These are phyloP conservation scores for Rallus crepitans DNA, from an alignment of 2,797 vertebrate species.

Conservation along the genomic window DNA sequence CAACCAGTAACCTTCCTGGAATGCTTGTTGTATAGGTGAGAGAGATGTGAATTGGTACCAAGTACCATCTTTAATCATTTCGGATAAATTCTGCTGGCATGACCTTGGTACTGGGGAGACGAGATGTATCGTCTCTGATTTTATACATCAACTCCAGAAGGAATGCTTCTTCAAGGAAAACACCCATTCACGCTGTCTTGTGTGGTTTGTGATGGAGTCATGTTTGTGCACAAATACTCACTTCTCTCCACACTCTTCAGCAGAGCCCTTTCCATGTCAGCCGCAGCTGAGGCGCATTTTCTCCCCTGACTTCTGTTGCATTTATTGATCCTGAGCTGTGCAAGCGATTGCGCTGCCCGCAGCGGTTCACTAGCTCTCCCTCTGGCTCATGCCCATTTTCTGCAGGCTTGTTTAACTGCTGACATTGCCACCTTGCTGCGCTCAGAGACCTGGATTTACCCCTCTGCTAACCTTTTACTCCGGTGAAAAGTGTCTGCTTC, in stretches of 20 bases:
- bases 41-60: neutral
- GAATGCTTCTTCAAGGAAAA: neutral
- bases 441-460: neutral
- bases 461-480: neutral
- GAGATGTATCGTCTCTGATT: neutral
- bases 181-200: fast-evolving
- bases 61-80: neutral
- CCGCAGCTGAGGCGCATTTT: neutral
- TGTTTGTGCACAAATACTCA: neutral
- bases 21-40: neutral
- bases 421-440: fast-evolving
- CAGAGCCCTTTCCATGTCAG: neutral
- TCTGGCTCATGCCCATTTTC: neutral
- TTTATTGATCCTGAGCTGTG: neutral
- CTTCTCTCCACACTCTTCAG: neutral
- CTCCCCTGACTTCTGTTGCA: neutral
- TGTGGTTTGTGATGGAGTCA: neutral
- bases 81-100: neutral
- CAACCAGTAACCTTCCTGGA: neutral
- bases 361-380: neutral
- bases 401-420: neutral
- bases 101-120: neutral
- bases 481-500: neutral
- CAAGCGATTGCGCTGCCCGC: fast-evolving
- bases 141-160: neutral